phyloP scores from a whole-genome alignment of 2,888 invertebrate species.

The Aradus depressus region DNA sequence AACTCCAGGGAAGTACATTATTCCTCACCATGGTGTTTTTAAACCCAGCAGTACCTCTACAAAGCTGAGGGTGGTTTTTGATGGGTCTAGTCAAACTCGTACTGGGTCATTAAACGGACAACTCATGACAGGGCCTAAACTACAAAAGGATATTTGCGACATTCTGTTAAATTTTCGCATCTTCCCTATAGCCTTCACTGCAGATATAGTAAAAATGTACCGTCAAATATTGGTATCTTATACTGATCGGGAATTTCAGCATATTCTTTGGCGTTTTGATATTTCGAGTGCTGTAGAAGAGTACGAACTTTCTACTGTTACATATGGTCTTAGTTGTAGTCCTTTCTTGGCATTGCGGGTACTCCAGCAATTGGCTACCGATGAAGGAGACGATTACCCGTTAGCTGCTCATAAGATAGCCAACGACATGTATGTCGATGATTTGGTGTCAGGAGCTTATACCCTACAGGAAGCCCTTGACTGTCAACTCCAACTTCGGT shows the following conservation, averaged over 20 bases:
- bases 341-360: conserved; percentile 26
- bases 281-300: conserved; percentile 15
- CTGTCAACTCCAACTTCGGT: conserved; percentile 23
- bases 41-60: too few species aligned
- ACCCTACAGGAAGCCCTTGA: conserved; percentile 25
- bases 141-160: conserved; percentile 30
- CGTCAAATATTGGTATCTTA: conserved; percentile 27
- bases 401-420: conserved; percentile 21
- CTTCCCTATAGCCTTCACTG: conserved; percentile 27
- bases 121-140: conserved; percentile 28
- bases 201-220: conserved; percentile 31
- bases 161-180: conserved; percentile 27
- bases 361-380: conserved; percentile 26
- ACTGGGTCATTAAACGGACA: conserved; percentile 24
- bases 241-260: conserved; percentile 26
- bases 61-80: conserved; percentile 30
- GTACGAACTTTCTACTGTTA: conserved; percentile 24
- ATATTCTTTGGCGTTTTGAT: conserved; percentile 24
- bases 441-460: conserved; percentile 27
- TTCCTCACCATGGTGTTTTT: conserved; percentile 28
- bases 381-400: conserved; percentile 25
- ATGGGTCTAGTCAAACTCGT: conserved; percentile 28
- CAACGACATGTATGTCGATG: conserved; percentile 31
- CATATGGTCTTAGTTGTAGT: conserved; percentile 24
- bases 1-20: not conserved